Base-by-base conservation (phyloP, 2,888 invertebrate species). In the Noctua pronuba region DNA sequence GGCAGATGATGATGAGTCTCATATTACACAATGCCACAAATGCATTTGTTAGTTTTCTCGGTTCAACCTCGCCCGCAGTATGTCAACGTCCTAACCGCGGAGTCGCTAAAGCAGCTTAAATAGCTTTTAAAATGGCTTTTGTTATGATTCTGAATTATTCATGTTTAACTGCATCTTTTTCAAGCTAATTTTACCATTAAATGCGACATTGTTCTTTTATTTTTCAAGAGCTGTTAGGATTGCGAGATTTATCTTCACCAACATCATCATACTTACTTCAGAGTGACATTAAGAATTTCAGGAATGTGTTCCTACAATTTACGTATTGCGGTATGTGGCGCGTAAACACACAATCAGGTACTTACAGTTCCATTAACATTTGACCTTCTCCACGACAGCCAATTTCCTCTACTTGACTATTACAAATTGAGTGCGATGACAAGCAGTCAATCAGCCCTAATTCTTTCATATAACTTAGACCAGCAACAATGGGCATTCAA, bases 371-470 rank as follows among this genome's bases (percentile, higher is more conserved):
- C 28, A 11, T 28, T 44, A 52, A 16, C 67, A 60, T 64, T 79
- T 70, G 65, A 65, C 72, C 72, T 74, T 80, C 21, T 7, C 13
- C 11, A 31, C 8, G 60, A 35, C 18, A 64, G 71, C 64, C 67
- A 68, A 85, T 82, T 82, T 82, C 74, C 81, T 72, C 31, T 62
- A 16, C 46, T 72, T 46, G 75, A 72, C 71, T 60, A 28, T 68
- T 60, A 80, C 75, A 83, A 85, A 83, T 83, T 75, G 46, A 52
- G 41, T 28, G 18, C 72, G 55, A 83, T 81, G 85, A 81, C 82
- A 72, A 73, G 72, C 81, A 60, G 0, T 46, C 68, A 72, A 75
- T 80, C 71, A 68, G 71, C 2, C 24, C 24, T 58, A 66, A 82
- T 79, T 55, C 35, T 44, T 62, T 13, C 60, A 18, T n/a, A 64